phyloP scores from a whole-genome alignment of 2,888 invertebrate genomes.

The Drosophila yooni region DNA sequence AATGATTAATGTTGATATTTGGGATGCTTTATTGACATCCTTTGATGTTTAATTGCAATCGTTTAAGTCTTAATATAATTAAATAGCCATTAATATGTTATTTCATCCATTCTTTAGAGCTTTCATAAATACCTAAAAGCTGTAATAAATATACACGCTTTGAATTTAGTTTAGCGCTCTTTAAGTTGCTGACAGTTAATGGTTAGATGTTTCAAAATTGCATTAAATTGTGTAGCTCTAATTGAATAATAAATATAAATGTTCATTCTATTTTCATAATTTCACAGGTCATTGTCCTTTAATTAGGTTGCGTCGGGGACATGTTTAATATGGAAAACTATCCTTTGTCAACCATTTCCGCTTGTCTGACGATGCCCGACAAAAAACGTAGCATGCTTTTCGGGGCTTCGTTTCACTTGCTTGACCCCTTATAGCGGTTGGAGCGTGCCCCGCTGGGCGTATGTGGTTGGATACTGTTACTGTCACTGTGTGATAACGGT shows the following conservation, averaged over 20 bases:
- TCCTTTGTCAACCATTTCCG: constrained; percentile 27
- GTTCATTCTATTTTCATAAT: constrained; percentile 7
- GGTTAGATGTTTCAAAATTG: too few relatives aligned
- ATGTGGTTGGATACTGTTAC: constrained; percentile 46
- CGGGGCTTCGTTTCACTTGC: constrained; percentile 45
- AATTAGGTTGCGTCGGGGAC: background rate
- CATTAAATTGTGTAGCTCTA: background rate
- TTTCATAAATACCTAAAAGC: background rate
- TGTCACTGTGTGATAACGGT: constrained; percentile 73
- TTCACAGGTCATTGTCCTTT: constrained; percentile 9
- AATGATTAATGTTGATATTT: constrained; percentile 1
- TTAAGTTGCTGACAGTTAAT: background rate
- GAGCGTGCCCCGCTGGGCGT: constrained; percentile 14
- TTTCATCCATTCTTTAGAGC: background rate
- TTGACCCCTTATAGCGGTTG: constrained; percentile 47
- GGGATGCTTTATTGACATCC: background rate
- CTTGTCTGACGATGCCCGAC: constrained; percentile 2
- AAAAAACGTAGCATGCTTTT: constrained; percentile 39
- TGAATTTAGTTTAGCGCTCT: background rate
- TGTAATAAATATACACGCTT: background rate
- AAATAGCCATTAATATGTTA: background rate
- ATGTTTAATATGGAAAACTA: constrained; percentile 10
- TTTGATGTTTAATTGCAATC: background rate
- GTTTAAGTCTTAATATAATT: background rate
- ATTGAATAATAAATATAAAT: constrained; percentile 2